Evolutionary conservation across 1,140 invertebrate genomes (phyloP), one percentile per base, ranked within the genome.

Genomic region (Nymphalis io): DNA sequence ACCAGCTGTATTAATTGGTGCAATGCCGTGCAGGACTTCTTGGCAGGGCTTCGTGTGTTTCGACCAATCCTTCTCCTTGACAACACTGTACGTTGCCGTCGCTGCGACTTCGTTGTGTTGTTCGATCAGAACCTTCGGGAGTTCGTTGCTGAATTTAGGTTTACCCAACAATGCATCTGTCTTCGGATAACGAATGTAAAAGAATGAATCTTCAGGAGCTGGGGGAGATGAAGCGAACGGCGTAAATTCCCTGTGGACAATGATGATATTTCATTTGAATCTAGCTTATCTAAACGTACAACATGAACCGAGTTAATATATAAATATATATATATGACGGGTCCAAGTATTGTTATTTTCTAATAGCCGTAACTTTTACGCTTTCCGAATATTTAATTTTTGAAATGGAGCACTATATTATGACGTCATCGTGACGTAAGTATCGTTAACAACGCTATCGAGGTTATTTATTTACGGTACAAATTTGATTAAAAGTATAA

Each of bases 131-230:
- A 77, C 6, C 51, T 71, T 80, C 23, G 80, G 63, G 3, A 81
- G 16, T 10, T 83, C 80, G 16, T 72, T 74, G 59, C 68, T 61
- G 15, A 81, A 63, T 60, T 79, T 89, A 4, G 83, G 53, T 40
- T 86, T 83, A 1, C 83, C 85, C 51, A 92, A 87, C 23, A 92
- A 48, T 0, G 79, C 77, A n/a, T 89, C 83, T 4, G 87, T 76
- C 62, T 87, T 89, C 0, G 94, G 92, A 79, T 95, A 95, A 21
- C 93, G 92, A 69, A 95, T 93, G 69, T 93, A 94, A 81, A 95
- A 94, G 79, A 95, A 96, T 48, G 92, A 94, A 70, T 95, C 95
- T 80, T 96, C 95, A 51, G 94, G 93, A 13, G 94, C 93, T 13
- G 95, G 95, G 20, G 95, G 95, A 27, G 95, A 95, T 73, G 95